Conservation (phyloP, 2,888 invertebrate genomes). For the Troides aeacus region DNA sequence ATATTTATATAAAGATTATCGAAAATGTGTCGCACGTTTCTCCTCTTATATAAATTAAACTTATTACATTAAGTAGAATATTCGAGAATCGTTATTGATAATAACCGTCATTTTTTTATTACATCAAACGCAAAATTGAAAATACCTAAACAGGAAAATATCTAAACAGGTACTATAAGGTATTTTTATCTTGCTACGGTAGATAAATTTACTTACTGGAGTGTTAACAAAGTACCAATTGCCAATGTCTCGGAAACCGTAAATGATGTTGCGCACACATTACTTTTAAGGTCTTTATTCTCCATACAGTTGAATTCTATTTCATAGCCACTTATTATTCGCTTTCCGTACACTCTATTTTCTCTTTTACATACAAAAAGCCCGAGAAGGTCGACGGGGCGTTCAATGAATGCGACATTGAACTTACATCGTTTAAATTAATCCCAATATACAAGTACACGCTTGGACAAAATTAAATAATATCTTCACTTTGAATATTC, state of each 20-base stretch:
- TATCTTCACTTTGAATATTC: slow-evolving; percentile 7
- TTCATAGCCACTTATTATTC: slow-evolving; percentile 21
- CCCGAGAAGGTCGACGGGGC: background rate
- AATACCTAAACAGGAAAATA: background rate
- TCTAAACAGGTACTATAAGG: slow-evolving; percentile 29
- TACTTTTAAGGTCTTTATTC: slow-evolving; percentile 27
- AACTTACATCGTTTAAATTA: slow-evolving; percentile 2
- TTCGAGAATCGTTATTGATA: no score
- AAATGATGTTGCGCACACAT: slow-evolving; percentile 26
- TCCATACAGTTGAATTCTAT: slow-evolving; percentile 20
- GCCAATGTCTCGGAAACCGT: slow-evolving; percentile 46
- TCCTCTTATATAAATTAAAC: no score
- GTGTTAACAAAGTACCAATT: slow-evolving; percentile 45
- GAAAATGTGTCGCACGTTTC: no score
- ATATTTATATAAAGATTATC: no score
- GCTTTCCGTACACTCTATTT: background rate
- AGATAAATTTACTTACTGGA: slow-evolving; percentile 46
- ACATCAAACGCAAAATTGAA: no score
- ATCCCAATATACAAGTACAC: slow-evolving; percentile 7
- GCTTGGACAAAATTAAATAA: slow-evolving; percentile 2
- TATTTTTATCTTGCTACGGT: slow-evolving; percentile 37
- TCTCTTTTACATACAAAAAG: background rate
- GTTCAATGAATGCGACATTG: slow-evolving; percentile 2
- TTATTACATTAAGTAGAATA: no score
- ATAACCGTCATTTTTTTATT: no score